Evolutionary conservation across 2,113 vertebrate genomes (phyloP), one percentile per base, ranked within the genome.

Genomic region (Syrmaticus mikado): DNA sequence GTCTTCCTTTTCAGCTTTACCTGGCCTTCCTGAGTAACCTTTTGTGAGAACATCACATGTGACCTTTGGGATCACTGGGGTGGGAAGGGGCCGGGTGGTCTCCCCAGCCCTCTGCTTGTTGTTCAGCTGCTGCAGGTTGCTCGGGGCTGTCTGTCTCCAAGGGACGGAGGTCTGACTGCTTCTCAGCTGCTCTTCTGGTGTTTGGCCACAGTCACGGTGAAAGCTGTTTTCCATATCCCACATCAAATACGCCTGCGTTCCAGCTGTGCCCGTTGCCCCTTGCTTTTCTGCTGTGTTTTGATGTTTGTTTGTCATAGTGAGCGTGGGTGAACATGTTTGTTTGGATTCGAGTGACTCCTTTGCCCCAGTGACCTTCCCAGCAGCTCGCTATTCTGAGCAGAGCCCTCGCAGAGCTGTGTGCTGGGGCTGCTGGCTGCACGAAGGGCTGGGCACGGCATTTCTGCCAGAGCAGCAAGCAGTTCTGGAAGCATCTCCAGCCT

Each of bases 311-410:
- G 20, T 83, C 43, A 40, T 45, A 57, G 67, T 6, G 67, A 66
- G 57, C 0, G 1, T 80, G 88, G 53, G 62, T n/a, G 43, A 87
- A 24, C 2, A 0, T 46, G 38, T 80, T 73, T 68, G 85, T 82
- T 84, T 94, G 68, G 60, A 78, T 30, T 87, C 71, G 53, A 1
- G 21, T 1, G 8, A 36, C 36, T 70, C 64, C 66, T 85, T 70
- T 89, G 71, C 92, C 86, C 86, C 0, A 2, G 2, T 93, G 84
- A 74, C 87, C 73, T 83, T 92, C 41, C 38, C 78, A 62, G 75
- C n/a, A 66, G 24, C 72, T 43, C 30, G 32, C 53, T 92, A 36
- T 93, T 87, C 65, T 52, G 68, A 52, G 75, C 64, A 87, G 84
- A 87, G 75, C 79, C 46, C 32, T 80, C 50, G 60, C 68, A 64